A percentile compares a stretch with the other conserved stretches of the same genome.
Conservation (phyloP, 2,113 vertebrate species). For the Coreoperca whiteheadi region DNA sequence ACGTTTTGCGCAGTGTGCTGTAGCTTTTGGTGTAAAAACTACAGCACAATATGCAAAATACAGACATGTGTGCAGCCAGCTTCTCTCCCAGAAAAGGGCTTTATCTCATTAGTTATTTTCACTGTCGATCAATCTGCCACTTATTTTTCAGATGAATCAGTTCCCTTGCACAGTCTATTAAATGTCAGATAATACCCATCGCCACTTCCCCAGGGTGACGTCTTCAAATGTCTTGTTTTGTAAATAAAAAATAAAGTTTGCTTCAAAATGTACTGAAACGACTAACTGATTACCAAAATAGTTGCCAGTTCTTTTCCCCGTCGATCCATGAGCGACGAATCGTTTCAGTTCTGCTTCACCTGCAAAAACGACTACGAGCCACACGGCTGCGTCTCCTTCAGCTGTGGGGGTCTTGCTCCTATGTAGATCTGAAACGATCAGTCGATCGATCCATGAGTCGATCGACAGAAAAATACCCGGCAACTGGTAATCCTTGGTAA, state of each 20-base stretch:
- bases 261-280: not conserved
- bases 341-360: too few relatives aligned
- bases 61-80: too few relatives aligned
- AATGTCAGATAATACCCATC: not conserved
- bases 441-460: too few relatives aligned
- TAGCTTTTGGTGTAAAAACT: too few relatives aligned
- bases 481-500: too few relatives aligned
- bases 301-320: too few relatives aligned
- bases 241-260: not conserved
- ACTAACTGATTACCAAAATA: not conserved
- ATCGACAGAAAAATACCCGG: too few relatives aligned
- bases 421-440: too few relatives aligned
- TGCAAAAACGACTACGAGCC: too few relatives aligned
- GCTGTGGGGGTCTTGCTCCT: too few relatives aligned
- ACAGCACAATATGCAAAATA: not conserved
- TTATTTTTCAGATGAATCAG: not conserved
- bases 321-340: too few relatives aligned
- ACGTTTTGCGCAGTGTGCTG: not conserved
- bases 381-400: too few relatives aligned
- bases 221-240: not conserved
- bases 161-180: not conserved
- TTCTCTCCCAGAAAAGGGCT: not conserved
- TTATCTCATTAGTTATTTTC: not conserved
- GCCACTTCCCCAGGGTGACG: not conserved
- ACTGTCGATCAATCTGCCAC: not conserved